Percentiles rank a stretch among this genome's conserved stretches.
These are phyloP conservation scores for Tinea semifulvella DNA, from an alignment of 2,888 invertebrate species.

Conservation along the genomic window DNA sequence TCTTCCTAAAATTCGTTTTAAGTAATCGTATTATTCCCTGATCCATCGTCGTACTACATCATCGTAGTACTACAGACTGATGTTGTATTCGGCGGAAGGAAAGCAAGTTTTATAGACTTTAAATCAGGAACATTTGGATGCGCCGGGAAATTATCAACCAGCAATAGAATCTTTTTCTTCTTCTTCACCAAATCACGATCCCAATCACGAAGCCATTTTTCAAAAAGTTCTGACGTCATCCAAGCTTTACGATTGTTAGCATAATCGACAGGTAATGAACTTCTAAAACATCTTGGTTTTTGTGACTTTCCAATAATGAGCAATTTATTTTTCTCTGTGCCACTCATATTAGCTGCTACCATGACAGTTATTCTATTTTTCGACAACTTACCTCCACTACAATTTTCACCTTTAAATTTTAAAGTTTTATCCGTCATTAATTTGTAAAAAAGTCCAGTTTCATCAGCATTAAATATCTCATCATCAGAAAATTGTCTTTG, in stretches of 20 bases:
- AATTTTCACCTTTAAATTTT: constrained; percentile 26
- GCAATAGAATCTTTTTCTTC: constrained; percentile 18
- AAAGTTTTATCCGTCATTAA: constrained; percentile 25
- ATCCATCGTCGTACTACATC: constrained; percentile 22
- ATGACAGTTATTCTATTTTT: constrained; percentile 17
- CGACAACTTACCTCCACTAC: constrained; percentile 24
- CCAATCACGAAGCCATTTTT: constrained; percentile 20
- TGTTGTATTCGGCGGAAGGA: constrained; percentile 29
- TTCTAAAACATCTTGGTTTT: constrained; percentile 23
- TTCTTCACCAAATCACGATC: constrained; percentile 19
- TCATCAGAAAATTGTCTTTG: constrained; percentile 21
- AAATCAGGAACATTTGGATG: constrained; percentile 23
- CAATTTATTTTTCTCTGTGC: constrained; percentile 18
- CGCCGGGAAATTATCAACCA: constrained; percentile 24
- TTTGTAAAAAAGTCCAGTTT: constrained; percentile 27
- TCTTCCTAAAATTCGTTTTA: constrained; percentile 21
- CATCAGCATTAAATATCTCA: constrained; percentile 26
- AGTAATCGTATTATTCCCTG: constrained; percentile 21
- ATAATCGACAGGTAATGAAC: constrained; percentile 23
- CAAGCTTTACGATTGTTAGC: constrained; percentile 23
- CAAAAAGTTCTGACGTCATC: constrained; percentile 22
- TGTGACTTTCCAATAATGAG: constrained; percentile 20
- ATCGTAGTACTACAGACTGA: too few relatives aligned
- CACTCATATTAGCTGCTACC: constrained; percentile 14
- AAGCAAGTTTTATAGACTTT: constrained; percentile 26